These are phyloP conservation scores for Cephus spinipes DNA, from an alignment of 2,888 invertebrate genomes.

Conservation along the genomic window DNA sequence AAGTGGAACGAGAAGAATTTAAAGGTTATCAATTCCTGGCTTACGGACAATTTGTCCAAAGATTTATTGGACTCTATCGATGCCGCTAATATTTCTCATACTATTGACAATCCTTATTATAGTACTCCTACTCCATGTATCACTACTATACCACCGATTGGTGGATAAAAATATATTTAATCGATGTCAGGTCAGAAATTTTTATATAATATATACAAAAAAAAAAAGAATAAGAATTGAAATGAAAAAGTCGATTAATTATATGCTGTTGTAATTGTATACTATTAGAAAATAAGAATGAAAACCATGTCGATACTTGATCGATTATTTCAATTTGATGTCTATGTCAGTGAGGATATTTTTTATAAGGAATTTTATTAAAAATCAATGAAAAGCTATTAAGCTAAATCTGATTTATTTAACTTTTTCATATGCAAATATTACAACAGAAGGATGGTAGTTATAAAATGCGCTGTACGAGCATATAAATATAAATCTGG, in stretches of 20 bases:
- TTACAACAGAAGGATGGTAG: slow-evolving; percentile 13
- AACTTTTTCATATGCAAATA: slow-evolving; percentile 10
- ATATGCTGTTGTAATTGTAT: no score
- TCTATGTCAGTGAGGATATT: no score
- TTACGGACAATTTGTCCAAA: slow-evolving; percentile 70
- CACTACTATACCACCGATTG: background rate
- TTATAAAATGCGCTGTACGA: slow-evolving; percentile 27
- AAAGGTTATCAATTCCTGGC: slow-evolving; percentile 80
- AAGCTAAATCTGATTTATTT: slow-evolving; percentile 35
- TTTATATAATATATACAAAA: no score
- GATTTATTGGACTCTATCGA: slow-evolving; percentile 15
- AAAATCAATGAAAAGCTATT: background rate
- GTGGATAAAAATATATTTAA: no score
- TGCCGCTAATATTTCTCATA: slow-evolving; percentile 1
- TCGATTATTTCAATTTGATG: no score
- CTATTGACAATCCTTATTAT: background rate
- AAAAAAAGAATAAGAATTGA: no score
- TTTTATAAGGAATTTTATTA: no score
- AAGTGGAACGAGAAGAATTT: slow-evolving; percentile 83
- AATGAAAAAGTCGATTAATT: no score
- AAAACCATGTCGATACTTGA: no score
- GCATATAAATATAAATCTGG: slow-evolving; percentile 30
- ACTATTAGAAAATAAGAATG: no score
- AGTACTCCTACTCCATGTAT: background rate
- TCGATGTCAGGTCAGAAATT: no score